Conservation (phyloP, 2,797 vertebrate species). For the Acrocephalus scirpaceus region DNA sequence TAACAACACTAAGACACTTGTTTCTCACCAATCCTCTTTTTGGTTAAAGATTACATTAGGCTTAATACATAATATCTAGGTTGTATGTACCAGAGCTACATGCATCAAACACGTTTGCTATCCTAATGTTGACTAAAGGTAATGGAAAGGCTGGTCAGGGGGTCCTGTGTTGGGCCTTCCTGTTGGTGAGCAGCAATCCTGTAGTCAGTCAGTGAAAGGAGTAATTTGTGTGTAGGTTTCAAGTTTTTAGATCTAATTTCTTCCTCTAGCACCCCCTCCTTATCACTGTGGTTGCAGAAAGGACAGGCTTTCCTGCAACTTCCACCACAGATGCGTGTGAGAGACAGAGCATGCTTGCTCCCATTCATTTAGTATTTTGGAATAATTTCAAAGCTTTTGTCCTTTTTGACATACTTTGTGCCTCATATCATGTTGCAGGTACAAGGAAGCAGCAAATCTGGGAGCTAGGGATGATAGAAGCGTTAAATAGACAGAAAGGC, state of each 20-base stretch:
- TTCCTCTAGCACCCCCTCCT: background rate
- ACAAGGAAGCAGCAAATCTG: background rate
- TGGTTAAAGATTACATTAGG: background rate
- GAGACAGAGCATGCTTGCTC: background rate
- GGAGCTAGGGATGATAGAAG: background rate
- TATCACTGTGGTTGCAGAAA: background rate
- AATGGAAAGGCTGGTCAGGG: background rate
- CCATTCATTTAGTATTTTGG: background rate
- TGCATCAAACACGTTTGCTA: background rate
- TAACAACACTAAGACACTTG: background rate
- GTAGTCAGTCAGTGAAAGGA: background rate
- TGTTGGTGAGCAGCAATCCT: background rate
- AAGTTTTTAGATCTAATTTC: background rate
- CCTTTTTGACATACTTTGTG: background rate
- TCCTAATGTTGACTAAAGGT: rapidly evolving
- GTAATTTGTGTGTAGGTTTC: background rate
- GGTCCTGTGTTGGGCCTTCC: rapidly evolving
- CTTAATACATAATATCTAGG: background rate
- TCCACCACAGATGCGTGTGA: background rate
- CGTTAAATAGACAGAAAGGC: background rate
- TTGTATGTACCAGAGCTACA: background rate
- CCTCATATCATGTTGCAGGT: background rate
- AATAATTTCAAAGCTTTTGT: background rate
- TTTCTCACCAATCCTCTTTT: background rate
- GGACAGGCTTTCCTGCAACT: background rate